These are phyloP conservation scores for Phrynocephalus vlangalii DNA, from an alignment of 2,797 vertebrate genomes.

Conservation along the genomic window DNA sequence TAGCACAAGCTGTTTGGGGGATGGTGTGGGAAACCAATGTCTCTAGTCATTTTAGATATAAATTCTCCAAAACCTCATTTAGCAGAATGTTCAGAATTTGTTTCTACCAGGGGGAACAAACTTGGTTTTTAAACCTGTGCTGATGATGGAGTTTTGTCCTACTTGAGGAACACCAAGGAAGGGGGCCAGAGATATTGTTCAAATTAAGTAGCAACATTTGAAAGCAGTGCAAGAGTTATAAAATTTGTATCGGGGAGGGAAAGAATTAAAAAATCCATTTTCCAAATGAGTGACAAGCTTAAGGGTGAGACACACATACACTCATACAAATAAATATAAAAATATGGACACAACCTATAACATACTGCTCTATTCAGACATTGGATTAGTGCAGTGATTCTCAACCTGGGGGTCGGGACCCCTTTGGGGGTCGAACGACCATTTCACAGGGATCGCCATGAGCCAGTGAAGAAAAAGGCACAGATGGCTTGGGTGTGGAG, in stretches of 20 bases:
- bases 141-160: neutral
- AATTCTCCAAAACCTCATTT: slow-evolving; percentile 57
- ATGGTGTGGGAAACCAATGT: slow-evolving; percentile 54
- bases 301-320: neutral
- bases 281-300: neutral
- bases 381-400: no score
- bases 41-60: slow-evolving; percentile 57
- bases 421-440: no score
- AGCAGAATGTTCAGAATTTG: slow-evolving; percentile 58
- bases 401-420: no score
- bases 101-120: slow-evolving; percentile 50
- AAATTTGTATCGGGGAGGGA: accelerated
- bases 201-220: slow-evolving; percentile 20
- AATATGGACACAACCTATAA: no score
- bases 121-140: slow-evolving; percentile 5
- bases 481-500: no score
- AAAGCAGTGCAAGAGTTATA: slow-evolving; percentile 21
- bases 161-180: neutral
- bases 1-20: slow-evolving; percentile 57
- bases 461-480: no score
- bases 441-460: no score
- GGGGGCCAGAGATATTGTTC: neutral
- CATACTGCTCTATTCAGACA: no score
- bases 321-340: neutral
- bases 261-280: neutral